Percentiles rank a stretch among this genome's conserved stretches.
phyloP scores from a whole-genome alignment of 1,140 invertebrate species.

The Forficula auricularia region DNA sequence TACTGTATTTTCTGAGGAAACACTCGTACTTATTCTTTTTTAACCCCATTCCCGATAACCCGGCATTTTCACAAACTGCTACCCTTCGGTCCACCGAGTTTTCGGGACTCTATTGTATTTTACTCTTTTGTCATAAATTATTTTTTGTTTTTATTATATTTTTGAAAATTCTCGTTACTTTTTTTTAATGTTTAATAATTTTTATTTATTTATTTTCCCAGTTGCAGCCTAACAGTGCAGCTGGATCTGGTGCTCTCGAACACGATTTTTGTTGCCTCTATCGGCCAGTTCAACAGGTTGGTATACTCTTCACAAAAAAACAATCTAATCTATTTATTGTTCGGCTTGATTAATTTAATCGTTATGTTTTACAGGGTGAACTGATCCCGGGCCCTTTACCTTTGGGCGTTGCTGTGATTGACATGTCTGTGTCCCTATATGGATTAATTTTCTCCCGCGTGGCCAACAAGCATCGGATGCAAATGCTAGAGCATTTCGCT shows the following conservation, averaged over 20 bases:
- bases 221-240: constrained; percentile 79
- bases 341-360: background rate
- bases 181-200: no score
- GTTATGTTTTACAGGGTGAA: constrained; percentile 30
- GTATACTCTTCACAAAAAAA: constrained; percentile 15
- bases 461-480: constrained; percentile 83
- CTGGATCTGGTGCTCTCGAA: constrained; percentile 86
- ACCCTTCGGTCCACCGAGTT: no score
- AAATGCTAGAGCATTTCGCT: constrained; percentile 92
- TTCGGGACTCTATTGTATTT: no score
- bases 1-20: no score
- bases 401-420: constrained; percentile 90
- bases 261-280: constrained; percentile 88
- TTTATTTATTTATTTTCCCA: constrained; percentile 29
- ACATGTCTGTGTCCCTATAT: constrained; percentile 82
- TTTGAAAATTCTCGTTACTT: no score
- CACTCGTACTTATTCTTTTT: no score
- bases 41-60: no score
- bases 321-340: background rate
- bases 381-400: constrained; percentile 70
- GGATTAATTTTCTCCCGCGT: constrained; percentile 86
- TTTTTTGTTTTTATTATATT: no score
- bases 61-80: no score
- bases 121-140: no score
- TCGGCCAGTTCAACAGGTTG: constrained; percentile 40